Base-by-base conservation (phyloP, 2,888 invertebrate species). In the Oegoconia quadripuncta region DNA sequence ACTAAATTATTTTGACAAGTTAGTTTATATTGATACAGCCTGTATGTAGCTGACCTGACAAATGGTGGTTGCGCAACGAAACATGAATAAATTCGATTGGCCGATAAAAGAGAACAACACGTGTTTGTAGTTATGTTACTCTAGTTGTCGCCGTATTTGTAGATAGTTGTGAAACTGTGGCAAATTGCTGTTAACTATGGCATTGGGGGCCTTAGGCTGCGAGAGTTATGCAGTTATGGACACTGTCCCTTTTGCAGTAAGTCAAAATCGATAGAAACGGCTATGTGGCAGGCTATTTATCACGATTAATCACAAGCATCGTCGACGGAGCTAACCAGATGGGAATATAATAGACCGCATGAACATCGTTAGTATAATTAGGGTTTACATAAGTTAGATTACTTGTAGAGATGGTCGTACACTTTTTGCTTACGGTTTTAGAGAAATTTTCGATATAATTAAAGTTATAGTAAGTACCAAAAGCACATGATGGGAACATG, bases 151-250 rank as follows among this genome's bases (percentile, higher is more conserved):
- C 61, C 47, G 26, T 52, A 47, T 53, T 49, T 43, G 52, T 48
- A 27, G 17, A 11, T 33, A 46, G 52, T 79, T 74, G 68, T 74
- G 79, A 68, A 78, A 83, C 64, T 60, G 61, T 61, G 53, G 45
- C 68, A 54, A 73, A 74, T 74, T 53, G 52, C 43, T 41, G 47
- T 33, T 42, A 51, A 55, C 48, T 52, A 52, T 60, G 72, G 62
- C 71, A 68, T 68, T 72, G 73, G 59, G 46, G 53, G 65, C 68
- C 63, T 50, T 53, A 50, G 62, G 64, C 69, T 58, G 44, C 49
- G 41, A 59, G 47, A 65, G 71, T 69, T 60, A 54, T 53, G 51
- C 57, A 55, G 63, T 73, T 64, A 67, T 53, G 17, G 6, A 12
- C 34, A 30, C 12, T 8, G 34, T 34, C 26, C 30, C 22, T 18